These are phyloP conservation scores for Parauchenoglanis punctatus DNA, from an alignment of 2,797 vertebrate species.

Conservation along the genomic window DNA sequence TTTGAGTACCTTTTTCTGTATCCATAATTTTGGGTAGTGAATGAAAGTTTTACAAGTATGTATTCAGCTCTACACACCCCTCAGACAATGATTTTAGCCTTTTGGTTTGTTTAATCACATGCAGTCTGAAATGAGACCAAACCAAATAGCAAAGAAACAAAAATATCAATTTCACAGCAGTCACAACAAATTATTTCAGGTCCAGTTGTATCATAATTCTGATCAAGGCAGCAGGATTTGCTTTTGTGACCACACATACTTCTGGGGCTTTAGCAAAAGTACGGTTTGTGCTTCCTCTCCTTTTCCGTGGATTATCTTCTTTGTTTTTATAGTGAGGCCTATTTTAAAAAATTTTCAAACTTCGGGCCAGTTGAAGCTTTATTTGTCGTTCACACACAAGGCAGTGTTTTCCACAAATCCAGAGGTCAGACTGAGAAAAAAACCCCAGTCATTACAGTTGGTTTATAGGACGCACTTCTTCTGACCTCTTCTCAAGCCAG, in stretches of 20 bases:
- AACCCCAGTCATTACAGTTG: conserved; percentile 52
- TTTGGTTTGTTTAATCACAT: not conserved
- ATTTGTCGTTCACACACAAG: conserved; percentile 18
- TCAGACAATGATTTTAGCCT: not conserved
- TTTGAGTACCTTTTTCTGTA: not conserved
- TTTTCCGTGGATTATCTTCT: conserved; percentile 8
- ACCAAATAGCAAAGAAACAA: not conserved
- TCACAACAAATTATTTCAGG: not conserved
- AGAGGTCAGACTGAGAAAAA: conserved; percentile 40
- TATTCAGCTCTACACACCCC: not conserved
- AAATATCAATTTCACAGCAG: not conserved
- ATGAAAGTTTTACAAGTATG: not conserved
- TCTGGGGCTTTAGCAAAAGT: not conserved
- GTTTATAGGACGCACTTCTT: conserved; percentile 45
- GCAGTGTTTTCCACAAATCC: conserved; percentile 40
- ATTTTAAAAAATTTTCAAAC: not conserved
- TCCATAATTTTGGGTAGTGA: not conserved
- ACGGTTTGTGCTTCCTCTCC: not conserved
- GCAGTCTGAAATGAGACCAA: not conserved
- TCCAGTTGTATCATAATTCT: not conserved
- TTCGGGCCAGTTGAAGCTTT: not conserved
- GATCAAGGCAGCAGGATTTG: not conserved
- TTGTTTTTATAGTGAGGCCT: not conserved
- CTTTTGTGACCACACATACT: not conserved
- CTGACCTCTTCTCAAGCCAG: conserved; percentile 51